Base-by-base conservation (phyloP, 2,888 invertebrate species). In the Spodoptera littoralis region DNA sequence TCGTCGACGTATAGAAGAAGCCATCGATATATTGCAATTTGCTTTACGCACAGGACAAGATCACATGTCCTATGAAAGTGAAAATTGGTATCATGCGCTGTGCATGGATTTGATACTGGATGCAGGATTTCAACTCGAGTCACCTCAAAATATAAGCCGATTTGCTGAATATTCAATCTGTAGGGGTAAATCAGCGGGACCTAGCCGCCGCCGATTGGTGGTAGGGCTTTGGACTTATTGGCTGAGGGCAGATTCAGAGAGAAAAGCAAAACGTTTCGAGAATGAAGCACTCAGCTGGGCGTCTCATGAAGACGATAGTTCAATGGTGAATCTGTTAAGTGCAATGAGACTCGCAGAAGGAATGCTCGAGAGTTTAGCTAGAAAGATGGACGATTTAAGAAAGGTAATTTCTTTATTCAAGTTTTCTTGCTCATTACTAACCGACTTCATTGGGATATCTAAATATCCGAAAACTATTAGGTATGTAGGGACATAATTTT, bases 41-140 rank as follows among this genome's bases (percentile, higher is more conserved):
- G 77, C 93, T 18, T 77, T 89, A 55, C 79, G 81, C 41, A 75
- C 92, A 60, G 77, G 79, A 12, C 80, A 87, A 63, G 83, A 77
- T 59, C 78, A 83, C 60, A 64, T 79, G 49, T 83, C 88, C 12
- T 79, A 86, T 55, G 89, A 88, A 52, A 85, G 84, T 66, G 91
- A 93, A 77, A 91, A 89, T 11, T 95, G 95, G 93, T 96, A 96
- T 76, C 95, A 95, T 73, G 95, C 96, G 0, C 88, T 96, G 43
- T 95, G 95, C 68, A 89, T 96, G 60, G 96, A 96, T 58, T 81
- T 96, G 74, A 89, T 95, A 55, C 79, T 96, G 45, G 95, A 96
- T 73, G 93, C 96, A 71, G 94, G 96, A 5, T 94, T 96, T 78
- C 88, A 92, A 60, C 75, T 96, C 52, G 95, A 95, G 80, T 85